Evolutionary conservation across 2,797 vertebrate genomes (phyloP).

Genomic region (Helicolenus hilgendorfi): DNA sequence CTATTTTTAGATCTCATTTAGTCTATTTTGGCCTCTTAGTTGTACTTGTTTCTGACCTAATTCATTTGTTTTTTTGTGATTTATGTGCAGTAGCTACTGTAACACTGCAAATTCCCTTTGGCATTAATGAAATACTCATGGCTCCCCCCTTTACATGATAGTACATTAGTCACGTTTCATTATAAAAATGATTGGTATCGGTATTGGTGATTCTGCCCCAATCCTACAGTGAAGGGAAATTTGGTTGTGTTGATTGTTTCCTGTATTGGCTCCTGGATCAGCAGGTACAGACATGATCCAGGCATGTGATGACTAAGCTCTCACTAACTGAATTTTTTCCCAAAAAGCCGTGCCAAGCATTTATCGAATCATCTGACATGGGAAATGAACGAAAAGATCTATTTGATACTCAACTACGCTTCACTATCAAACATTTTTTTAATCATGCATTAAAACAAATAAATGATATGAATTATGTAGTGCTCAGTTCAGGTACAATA

Average conservation of each 20-base stretch:
- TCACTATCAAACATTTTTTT: background rate
- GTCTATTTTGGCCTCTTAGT: background rate
- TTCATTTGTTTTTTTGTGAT: background rate
- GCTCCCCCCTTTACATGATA: background rate
- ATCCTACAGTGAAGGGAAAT: background rate
- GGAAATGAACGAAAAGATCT: background rate
- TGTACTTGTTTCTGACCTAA: background rate
- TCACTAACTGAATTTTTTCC: background rate
- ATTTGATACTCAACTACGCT: background rate
- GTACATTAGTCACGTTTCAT: background rate
- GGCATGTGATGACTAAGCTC: conserved; percentile 47
- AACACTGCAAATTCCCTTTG: background rate
- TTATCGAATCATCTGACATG: conserved; percentile 4
- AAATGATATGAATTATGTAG: background rate
- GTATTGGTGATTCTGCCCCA: background rate
- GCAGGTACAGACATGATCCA: conserved; percentile 44
- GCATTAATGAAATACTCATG: background rate
- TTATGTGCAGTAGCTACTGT: background rate
- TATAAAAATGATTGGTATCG: background rate
- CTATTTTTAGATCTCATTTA: background rate
- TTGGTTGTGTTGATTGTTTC: background rate
- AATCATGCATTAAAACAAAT: background rate
- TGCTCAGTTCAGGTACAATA: background rate
- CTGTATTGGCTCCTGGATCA: conserved; percentile 20
- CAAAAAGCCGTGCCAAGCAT: background rate